Conservation (phyloP, 2,113 vertebrate species). For the Tiliqua scincoides region DNA sequence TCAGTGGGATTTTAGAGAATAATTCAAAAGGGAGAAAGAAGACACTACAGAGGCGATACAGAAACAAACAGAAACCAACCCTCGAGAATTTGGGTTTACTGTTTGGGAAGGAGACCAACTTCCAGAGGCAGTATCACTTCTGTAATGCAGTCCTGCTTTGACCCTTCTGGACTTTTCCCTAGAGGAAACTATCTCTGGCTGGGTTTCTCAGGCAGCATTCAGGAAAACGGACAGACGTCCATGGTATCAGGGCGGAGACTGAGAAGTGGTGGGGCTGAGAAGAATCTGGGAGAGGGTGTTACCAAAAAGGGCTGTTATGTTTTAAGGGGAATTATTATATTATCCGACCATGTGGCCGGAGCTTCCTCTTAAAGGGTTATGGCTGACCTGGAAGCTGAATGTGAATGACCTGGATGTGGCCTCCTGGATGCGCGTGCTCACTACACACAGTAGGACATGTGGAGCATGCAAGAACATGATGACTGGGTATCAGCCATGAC, state of each 20-base stretch:
- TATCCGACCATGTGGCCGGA: no score
- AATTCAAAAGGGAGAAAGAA: conserved; percentile 1
- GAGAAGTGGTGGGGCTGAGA: background rate
- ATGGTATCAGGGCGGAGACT: conserved; percentile 1
- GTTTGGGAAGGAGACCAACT: background rate
- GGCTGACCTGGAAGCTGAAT: no score
- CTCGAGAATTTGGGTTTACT: background rate
- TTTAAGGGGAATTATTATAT: no score
- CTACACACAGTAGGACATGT: no score
- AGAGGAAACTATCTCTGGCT: background rate
- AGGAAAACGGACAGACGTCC: conserved; percentile 33
- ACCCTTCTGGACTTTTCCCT: background rate
- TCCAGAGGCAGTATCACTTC: background rate
- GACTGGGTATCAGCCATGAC: no score
- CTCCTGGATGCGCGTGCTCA: no score
- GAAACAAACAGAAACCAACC: background rate
- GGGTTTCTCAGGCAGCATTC: conserved; percentile 12
- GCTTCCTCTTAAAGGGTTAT: no score
- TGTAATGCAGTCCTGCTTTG: background rate
- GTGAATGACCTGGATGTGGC: no score
- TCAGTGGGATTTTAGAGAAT: conserved; percentile 18
- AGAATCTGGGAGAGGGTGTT: no score
- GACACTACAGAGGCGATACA: background rate
- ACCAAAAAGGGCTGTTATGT: no score
- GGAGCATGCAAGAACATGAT: no score